phyloP scores from a whole-genome alignment of 2,797 vertebrate genomes.

The Sebastes hopkinsi region DNA sequence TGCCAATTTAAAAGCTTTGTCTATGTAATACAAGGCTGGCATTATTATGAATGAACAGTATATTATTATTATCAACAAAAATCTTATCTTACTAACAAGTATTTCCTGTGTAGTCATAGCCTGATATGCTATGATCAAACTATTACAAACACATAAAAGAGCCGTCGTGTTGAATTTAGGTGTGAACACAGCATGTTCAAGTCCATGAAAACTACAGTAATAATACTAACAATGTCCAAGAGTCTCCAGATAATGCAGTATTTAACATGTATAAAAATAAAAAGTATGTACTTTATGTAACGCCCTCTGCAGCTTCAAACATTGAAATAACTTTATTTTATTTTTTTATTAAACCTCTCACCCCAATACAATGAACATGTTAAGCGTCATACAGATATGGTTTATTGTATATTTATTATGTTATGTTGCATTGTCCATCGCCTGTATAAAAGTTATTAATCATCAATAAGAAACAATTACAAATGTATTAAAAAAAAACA shows the following conservation, averaged over 20 bases:
- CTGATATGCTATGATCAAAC: background rate
- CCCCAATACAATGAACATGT: background rate
- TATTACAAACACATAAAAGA: background rate
- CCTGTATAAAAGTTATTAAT: background rate
- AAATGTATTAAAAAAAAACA: background rate
- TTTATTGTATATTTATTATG: background rate
- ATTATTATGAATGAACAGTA: too few species aligned
- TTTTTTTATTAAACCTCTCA: background rate
- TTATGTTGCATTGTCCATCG: background rate
- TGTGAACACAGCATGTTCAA: background rate
- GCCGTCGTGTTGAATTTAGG: background rate
- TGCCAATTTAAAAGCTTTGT: background rate
- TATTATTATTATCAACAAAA: too few species aligned
- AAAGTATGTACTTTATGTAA: background rate
- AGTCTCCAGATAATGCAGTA: background rate
- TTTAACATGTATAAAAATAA: background rate
- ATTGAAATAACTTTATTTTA: background rate
- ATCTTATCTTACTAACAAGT: background rate
- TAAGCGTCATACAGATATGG: background rate
- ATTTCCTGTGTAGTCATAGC: background rate
- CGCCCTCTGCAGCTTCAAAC: too few species aligned
- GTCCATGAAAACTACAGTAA: background rate
- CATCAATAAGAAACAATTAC: background rate
- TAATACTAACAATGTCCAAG: background rate
- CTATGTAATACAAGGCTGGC: too few species aligned